A percentile compares a stretch with the other conserved stretches of the same genome.
These are phyloP conservation scores for Paratilapia polleni DNA, from an alignment of 2,113 vertebrate genomes.

Conservation along the genomic window DNA sequence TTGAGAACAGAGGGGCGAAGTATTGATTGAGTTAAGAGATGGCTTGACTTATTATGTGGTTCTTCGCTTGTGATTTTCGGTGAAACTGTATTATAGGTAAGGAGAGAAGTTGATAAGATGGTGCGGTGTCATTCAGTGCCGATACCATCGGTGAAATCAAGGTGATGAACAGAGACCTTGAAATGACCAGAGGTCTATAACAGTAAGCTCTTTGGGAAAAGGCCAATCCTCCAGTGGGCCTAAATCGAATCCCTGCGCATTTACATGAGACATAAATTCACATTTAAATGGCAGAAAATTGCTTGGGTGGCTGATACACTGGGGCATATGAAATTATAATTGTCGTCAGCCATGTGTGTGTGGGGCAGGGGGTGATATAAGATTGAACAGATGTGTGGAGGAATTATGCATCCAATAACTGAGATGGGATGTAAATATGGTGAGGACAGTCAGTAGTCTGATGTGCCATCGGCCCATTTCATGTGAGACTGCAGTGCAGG, in stretches of 20 bases:
- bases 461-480: constrained; percentile 59
- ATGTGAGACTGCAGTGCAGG: constrained; percentile 51
- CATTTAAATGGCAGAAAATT: constrained; percentile 78
- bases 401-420: constrained; percentile 74
- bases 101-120: constrained; percentile 3
- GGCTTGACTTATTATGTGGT: not conserved
- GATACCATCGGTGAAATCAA: constrained; percentile 31
- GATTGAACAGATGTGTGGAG: constrained; percentile 52
- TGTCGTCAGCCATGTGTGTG: constrained; percentile 50
- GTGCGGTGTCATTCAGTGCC: not conserved
- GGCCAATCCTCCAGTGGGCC: constrained; percentile 82
- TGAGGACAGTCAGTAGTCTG: constrained; percentile 41
- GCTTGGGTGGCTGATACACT: constrained; percentile 71
- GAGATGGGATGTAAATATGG: constrained; percentile 62
- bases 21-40: not conserved
- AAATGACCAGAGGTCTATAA: constrained; percentile 59
- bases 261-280: constrained; percentile 82
- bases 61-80: not conserved
- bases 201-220: constrained; percentile 79
- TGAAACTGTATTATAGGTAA: not conserved
- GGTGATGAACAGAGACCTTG: constrained; percentile 50
- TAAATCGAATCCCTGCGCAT: constrained; percentile 79
- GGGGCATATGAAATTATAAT: constrained; percentile 77
- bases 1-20: not conserved
- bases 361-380: constrained; percentile 41